Conservation (phyloP, 2,113 vertebrate genomes). For the Cebus imitator region DNA sequence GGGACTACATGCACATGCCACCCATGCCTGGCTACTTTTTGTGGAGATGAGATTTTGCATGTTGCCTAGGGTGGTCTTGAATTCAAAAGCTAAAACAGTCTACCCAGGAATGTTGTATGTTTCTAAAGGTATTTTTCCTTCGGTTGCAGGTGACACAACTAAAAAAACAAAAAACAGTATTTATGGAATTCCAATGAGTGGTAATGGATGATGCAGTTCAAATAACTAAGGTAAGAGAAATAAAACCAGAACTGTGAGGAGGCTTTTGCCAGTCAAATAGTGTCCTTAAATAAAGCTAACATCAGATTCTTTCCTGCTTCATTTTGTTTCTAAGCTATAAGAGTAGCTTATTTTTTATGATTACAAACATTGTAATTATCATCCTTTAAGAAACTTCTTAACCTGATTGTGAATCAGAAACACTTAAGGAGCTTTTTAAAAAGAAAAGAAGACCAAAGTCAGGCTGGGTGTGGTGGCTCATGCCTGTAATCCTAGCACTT, state of each 20-base stretch:
- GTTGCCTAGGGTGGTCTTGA: too few relatives aligned
- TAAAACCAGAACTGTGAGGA: slow-evolving; percentile 7
- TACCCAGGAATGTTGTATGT: not conserved
- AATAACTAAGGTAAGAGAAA: slow-evolving; percentile 64
- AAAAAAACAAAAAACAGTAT: not conserved
- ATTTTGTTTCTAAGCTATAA: slow-evolving; percentile 6
- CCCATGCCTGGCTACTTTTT: too few relatives aligned
- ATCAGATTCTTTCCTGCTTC: not conserved
- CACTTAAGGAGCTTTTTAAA: not conserved
- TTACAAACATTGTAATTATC: slow-evolving; percentile 23
- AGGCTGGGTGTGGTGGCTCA: not conserved
- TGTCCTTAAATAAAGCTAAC: slow-evolving; percentile 28
- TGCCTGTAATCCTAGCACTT: too few relatives aligned
- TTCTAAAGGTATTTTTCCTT: slow-evolving; percentile 39
- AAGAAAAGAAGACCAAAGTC: not conserved
- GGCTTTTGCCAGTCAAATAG: not conserved
- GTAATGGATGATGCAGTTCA: slow-evolving; percentile 62
- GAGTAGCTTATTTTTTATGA: slow-evolving; percentile 1
- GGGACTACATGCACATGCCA: too few relatives aligned
- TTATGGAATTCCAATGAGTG: slow-evolving; percentile 66
- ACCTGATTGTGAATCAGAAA: not conserved
- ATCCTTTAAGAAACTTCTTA: slow-evolving; percentile 1
- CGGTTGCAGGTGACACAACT: slow-evolving; percentile 53
- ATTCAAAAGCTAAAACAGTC: too few relatives aligned
- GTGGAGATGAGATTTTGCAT: too few relatives aligned